These are phyloP conservation scores for Cinclus cinclus DNA, from an alignment of 2,113 vertebrate genomes.

Conservation along the genomic window DNA sequence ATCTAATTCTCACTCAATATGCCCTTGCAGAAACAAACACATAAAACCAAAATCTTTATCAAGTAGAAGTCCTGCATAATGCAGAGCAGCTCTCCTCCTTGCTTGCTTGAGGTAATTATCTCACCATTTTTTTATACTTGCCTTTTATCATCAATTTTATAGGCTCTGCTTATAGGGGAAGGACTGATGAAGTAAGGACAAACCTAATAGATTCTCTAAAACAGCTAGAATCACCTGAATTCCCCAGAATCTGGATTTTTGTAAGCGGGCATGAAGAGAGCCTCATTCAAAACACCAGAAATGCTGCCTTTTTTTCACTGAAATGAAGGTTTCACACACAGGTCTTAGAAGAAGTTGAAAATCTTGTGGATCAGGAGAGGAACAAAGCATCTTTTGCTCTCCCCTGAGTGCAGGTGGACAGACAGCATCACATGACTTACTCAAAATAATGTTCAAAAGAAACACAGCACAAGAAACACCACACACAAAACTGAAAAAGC, in stretches of 20 bases:
- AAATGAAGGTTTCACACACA: background rate
- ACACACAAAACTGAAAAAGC: background rate
- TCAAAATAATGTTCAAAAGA: background rate
- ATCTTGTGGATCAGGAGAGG: background rate
- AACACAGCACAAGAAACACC: background rate
- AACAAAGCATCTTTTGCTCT: background rate
- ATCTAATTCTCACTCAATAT: constrained; percentile 55
- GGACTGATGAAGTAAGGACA: background rate
- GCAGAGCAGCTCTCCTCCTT: background rate
- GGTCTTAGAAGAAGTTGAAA: background rate
- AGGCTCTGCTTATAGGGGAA: background rate
- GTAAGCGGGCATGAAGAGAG: background rate
- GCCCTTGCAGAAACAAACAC: constrained; percentile 33
- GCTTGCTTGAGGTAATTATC: background rate
- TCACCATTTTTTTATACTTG: background rate
- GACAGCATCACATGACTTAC: accelerated
- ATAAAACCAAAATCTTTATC: constrained; percentile 34
- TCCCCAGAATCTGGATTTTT: background rate
- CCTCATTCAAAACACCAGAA: background rate
- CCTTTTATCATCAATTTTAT: background rate
- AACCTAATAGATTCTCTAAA: background rate
- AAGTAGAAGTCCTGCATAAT: background rate
- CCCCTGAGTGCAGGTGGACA: background rate
- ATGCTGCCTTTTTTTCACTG: background rate
- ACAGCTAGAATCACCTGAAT: background rate